Evolutionary conservation across 2,888 invertebrate species (phyloP).

Genomic region (Drosophila vallismaia): DNA sequence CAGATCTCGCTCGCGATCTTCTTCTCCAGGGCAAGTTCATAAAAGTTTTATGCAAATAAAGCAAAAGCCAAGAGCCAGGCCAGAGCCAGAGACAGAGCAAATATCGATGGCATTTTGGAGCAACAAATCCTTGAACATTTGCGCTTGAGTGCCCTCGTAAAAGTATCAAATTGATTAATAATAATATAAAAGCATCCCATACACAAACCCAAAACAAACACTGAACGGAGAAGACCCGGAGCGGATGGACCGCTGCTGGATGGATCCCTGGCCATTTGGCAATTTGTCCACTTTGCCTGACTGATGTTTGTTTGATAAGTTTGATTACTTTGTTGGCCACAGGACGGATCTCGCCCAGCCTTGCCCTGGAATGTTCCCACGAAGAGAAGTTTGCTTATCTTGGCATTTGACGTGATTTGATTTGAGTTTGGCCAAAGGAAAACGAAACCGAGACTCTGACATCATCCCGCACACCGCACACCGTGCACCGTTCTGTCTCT

Average conservation of each 20-base stretch:
- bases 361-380: slow-evolving; percentile 65
- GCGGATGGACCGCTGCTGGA: background rate
- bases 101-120: slow-evolving; percentile 50
- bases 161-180: slow-evolving; percentile 80
- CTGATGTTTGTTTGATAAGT: slow-evolving; percentile 76
- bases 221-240: slow-evolving; percentile 9
- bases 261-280: slow-evolving; percentile 32
- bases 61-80: slow-evolving; percentile 23
- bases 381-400: slow-evolving; percentile 65
- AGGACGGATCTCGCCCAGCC: background rate
- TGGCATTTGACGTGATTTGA: slow-evolving; percentile 72
- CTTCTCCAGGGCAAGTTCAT: slow-evolving; percentile 60
- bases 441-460: slow-evolving; percentile 64
- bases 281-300: slow-evolving; percentile 73
- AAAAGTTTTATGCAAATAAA: slow-evolving; percentile 73
- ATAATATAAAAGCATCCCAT: slow-evolving; percentile 68
- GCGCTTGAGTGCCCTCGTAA: slow-evolving; percentile 76
- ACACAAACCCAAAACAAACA: slow-evolving; percentile 63
- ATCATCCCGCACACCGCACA: slow-evolving; percentile 57
- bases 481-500: too few relatives aligned
- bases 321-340: slow-evolving; percentile 68
- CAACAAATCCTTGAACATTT: slow-evolving; percentile 70
- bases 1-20: slow-evolving; percentile 37
- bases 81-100: slow-evolving; percentile 10
- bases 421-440: slow-evolving; percentile 48